phyloP scores from a whole-genome alignment of 2,888 invertebrate species.

The Agrotis puta region DNA sequence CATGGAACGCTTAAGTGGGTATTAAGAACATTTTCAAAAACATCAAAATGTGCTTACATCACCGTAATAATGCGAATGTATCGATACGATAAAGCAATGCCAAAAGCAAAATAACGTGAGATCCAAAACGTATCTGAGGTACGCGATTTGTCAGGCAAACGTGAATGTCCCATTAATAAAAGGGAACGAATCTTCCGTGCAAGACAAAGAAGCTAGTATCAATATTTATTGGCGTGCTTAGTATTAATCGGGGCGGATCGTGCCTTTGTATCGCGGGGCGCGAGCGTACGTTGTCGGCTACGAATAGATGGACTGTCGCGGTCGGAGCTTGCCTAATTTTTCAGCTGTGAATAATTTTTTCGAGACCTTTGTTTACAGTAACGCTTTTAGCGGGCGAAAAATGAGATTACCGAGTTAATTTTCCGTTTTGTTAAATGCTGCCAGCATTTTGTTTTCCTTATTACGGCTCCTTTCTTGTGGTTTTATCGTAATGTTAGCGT shows the following conservation, averaged over 20 bases:
- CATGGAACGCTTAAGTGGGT: constrained; percentile 13
- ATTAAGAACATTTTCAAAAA: constrained; percentile 19
- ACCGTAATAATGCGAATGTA: constrained; percentile 53
- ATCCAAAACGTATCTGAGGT: constrained; percentile 70
- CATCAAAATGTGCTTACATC: constrained; percentile 38
- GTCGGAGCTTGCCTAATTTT: constrained; percentile 85
- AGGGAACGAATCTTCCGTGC: constrained; percentile 85
- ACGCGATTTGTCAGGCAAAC: constrained; percentile 85
- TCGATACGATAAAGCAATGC: constrained; percentile 59
- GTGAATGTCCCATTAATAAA: constrained; percentile 88
- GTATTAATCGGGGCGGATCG: constrained; percentile 89
- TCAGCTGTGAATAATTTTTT: constrained; percentile 82
- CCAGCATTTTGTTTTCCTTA: constrained; percentile 29
- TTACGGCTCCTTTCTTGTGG: constrained; percentile 7
- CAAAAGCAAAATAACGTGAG: constrained; percentile 62
- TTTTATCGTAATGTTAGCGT: constrained; percentile 28
- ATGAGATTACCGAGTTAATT: constrained; percentile 37
- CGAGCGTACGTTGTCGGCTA: constrained; percentile 71
- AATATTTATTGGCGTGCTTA: constrained; percentile 90
- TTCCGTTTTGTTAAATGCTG: constrained; percentile 33
- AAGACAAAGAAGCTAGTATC: constrained; percentile 89
- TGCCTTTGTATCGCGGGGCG: constrained; percentile 79
- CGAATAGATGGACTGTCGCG: constrained; percentile 87
- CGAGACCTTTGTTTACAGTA: constrained; percentile 44
- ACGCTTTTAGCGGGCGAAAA: constrained; percentile 34